Evolutionary conservation across 2,888 invertebrate species (phyloP), one percentile per base, ranked within the genome.

Genomic region (Drosophila buzzatii): DNA sequence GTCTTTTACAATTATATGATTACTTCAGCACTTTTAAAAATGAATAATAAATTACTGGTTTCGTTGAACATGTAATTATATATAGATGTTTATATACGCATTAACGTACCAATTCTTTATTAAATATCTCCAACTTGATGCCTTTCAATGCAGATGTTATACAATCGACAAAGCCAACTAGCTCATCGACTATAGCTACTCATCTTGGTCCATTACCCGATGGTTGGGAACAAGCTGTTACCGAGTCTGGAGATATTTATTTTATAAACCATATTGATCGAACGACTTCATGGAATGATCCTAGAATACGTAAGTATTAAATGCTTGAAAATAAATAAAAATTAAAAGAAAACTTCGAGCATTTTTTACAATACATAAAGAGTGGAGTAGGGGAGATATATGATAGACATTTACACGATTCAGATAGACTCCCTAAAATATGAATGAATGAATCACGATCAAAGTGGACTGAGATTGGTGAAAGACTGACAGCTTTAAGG

Each of bases 211-310:
- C 97, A 82, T 94, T 98, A 91, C 98, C 98, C 74, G 96, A 96
- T 84, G 98, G 98, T 70, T 98, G 98, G 98, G 98, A 98, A 94
- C 97, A 98, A 93, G 97, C 98, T 74, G 95, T 96, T 90, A 98
- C 98, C 86, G 96, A 96, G 87, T 97, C 98, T 94, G 98, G 98
- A 93, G 98, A 98, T 94, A 96, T 97, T 84, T 93, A 93, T 82
- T 93, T 92, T 89, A 95, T 98, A 94, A 98, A 98, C 94, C 98
- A 98, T 94, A 96, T 96, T 93, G 96, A 97, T 83, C 96, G 98
- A 94, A 98, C 98, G 91, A 99, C 99, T 81, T 98, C 98, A 91
- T 99, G 99, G 99, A 98, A 98, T 94, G 98, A 99, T 94, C 99
- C 99, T 91, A 95, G 98, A 95, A 97, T 99, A 95, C 98, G 98